These are phyloP conservation scores for Prosapia bicincta DNA, from an alignment of 2,888 invertebrate genomes.

Conservation along the genomic window DNA sequence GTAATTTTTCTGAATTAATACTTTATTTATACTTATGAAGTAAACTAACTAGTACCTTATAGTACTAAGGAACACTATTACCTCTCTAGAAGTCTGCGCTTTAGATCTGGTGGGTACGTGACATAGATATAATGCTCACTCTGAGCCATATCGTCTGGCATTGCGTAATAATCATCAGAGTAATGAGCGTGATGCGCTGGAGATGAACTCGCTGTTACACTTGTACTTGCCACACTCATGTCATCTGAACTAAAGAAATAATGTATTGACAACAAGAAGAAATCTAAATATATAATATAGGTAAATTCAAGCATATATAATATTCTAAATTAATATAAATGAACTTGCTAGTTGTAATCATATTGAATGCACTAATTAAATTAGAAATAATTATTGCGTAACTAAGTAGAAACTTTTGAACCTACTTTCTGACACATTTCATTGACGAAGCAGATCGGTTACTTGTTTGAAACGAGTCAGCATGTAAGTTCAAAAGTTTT, in stretches of 20 bases:
- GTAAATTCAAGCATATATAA: too few species aligned
- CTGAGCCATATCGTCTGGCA: slow-evolving; percentile 40
- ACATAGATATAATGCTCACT: slow-evolving; percentile 75
- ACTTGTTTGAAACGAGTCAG: too few species aligned
- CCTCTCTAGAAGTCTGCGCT: slow-evolving; percentile 78
- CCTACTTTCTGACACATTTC: too few species aligned
- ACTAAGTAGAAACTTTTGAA: too few species aligned
- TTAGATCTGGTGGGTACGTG: slow-evolving; percentile 82
- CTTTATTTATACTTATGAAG: slow-evolving; percentile 30
- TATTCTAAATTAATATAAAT: too few species aligned
- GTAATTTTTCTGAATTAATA: not conserved
- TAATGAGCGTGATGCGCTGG: slow-evolving; percentile 49
- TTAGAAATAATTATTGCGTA: too few species aligned
- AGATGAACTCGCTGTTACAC: slow-evolving; percentile 63
- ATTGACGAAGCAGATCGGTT: too few species aligned
- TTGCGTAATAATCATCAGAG: slow-evolving; percentile 47
- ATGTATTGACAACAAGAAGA: too few species aligned
- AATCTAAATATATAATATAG: too few species aligned
- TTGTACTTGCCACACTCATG: slow-evolving; percentile 63
- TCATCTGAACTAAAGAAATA: slow-evolving; percentile 62
- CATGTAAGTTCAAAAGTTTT: too few species aligned
- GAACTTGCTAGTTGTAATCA: too few species aligned
- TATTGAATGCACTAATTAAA: too few species aligned
- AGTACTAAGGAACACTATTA: slow-evolving; percentile 45
- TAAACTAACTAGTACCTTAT: slow-evolving; percentile 45